Percentiles rank a stretch among this genome's conserved stretches.
These are phyloP conservation scores for Magallana ariakensis DNA, from an alignment of 1,140 invertebrate species.

Conservation along the genomic window DNA sequence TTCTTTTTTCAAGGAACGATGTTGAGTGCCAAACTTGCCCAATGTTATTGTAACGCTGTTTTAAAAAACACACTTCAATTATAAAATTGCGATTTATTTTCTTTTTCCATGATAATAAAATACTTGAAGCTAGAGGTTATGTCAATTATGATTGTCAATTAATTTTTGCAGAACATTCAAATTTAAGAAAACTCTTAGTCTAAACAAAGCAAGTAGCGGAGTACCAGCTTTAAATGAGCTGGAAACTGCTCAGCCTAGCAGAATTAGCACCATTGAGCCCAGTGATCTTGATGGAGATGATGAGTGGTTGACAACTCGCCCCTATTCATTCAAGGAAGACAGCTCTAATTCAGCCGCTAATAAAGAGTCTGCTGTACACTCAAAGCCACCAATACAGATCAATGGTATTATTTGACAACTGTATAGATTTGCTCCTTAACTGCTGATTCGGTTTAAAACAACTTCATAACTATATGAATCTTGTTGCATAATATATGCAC, in stretches of 20 bases:
- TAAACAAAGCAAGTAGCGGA: not conserved
- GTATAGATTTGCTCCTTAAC: too few species aligned
- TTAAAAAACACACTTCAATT: too few species aligned
- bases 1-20: too few species aligned
- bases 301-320: constrained; percentile 39
- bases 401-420: too few species aligned
- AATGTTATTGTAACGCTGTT: too few species aligned
- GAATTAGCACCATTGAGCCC: not conserved
- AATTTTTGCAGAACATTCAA: constrained; percentile 1
- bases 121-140: too few species aligned
- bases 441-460: too few species aligned
- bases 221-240: not conserved
- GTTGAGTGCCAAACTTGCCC: too few species aligned
- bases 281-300: constrained; percentile 12
- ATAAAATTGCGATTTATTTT: too few species aligned
- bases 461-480: too few species aligned
- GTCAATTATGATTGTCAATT: too few species aligned
- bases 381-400: not conserved
- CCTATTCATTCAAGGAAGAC: not conserved
- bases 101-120: too few species aligned
- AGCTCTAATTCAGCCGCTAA: not conserved
- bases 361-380: not conserved
- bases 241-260: not conserved
- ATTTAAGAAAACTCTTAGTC: constrained; percentile 15
- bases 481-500: not conserved